Conservation (phyloP, 2,113 vertebrate species). For the Pterocles gutturalis region DNA sequence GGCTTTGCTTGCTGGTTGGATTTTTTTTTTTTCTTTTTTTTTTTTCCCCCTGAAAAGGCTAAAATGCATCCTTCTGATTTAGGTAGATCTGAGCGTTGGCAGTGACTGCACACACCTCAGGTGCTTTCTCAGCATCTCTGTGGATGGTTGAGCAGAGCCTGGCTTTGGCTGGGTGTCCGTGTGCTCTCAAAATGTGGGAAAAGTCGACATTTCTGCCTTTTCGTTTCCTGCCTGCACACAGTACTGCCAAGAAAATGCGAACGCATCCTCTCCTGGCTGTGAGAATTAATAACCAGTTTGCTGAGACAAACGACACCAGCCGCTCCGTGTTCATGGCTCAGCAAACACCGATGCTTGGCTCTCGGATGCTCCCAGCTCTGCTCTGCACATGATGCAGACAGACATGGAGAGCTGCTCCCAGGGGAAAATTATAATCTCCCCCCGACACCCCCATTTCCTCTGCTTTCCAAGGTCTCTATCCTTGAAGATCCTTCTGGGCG, state of each 20-base stretch:
- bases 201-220: not conserved
- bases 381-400: fast-evolving
- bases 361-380: not conserved
- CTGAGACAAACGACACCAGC: not conserved
- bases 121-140: not conserved
- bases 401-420: not conserved
- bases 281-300: constrained; percentile 9
- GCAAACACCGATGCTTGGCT: fast-evolving
- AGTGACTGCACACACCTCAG: not conserved
- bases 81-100: not conserved
- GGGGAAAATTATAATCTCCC: not conserved
- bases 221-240: not conserved
- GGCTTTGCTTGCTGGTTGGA: not conserved
- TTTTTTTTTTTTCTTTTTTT: not conserved
- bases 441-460: fast-evolving
- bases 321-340: not conserved
- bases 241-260: not conserved
- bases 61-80: not conserved
- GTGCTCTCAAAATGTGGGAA: not conserved
- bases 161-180: not conserved
- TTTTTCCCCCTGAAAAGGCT: not conserved
- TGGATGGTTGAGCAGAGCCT: not conserved
- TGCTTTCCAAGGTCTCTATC: not conserved
- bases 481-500: not conserved
- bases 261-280: not conserved